Base-by-base conservation (phyloP, 2,113 vertebrate species). In the Corythaeola cristata region DNA sequence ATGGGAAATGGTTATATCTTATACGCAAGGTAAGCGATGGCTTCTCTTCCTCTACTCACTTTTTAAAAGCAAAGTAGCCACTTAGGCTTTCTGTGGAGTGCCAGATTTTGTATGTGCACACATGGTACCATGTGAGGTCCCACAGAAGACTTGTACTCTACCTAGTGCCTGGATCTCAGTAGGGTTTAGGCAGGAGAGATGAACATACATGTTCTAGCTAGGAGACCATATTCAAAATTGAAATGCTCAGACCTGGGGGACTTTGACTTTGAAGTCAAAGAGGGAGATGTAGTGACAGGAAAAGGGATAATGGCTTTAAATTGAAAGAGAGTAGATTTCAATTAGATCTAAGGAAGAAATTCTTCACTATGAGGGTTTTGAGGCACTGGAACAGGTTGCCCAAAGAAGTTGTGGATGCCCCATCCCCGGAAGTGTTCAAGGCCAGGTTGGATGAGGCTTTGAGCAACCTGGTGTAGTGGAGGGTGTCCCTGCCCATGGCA, bases 121-220 rank as follows among this genome's bases (percentile, higher is more conserved):
- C 0, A 1, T 27, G 22, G n/a, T 6, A 20, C 11, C 23, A 28
- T 0, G 0, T 3, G 1, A 85, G 19, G 16, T 58, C 18, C 37
- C 35, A 50, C 28, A 39, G 55, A 52, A 59, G 55, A 33, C 8
- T 64, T 45, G 7, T 1, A 3, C 16, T 35, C 24, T 88, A 21
- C 19, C 2, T 0, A 58, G 24, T n/a, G 22, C 53, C 75, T 45
- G 21, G 13, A 7, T 58, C 3, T 32, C 14, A 22, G 20, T 1
- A 64, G 53, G 28, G 9, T 47, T 75, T 75, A 88, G 49, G 58
- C 17, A 79, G 19, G 3, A 79, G 47, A 69, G 32, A 41, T 27
- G 8, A 63, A 59, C 19, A 27, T 19, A 37, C 12, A 4, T 4
- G 21, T 16, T 59, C n/a, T 20, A 55, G 4, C 16, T 45, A 45